Evolutionary conservation across 1,140 invertebrate genomes (phyloP).

Genomic region (Trichonephila inaurata): DNA sequence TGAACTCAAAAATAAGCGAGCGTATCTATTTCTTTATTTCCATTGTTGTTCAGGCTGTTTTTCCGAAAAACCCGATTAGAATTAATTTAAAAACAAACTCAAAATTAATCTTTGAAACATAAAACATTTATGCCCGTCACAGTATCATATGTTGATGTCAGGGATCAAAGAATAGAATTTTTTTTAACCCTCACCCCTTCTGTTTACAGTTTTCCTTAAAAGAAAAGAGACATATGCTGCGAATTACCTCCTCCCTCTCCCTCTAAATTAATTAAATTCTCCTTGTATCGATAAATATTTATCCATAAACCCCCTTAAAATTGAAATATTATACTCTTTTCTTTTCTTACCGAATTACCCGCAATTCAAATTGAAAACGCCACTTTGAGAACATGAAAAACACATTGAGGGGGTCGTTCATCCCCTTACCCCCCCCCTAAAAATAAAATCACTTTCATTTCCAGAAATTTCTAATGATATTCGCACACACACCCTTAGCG

Average conservation of each 20-base stretch:
- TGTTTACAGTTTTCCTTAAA: background rate
- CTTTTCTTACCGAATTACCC: background rate
- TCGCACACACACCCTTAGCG: background rate
- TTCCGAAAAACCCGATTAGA: background rate
- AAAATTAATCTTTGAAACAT: background rate
- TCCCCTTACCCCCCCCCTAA: constrained; percentile 14
- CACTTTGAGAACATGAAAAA: background rate
- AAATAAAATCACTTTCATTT: constrained; percentile 67
- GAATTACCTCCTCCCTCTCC: background rate
- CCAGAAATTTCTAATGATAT: background rate
- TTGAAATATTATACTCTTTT: background rate
- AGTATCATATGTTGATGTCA: background rate
- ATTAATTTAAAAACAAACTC: background rate
- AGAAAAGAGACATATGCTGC: background rate
- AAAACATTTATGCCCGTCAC: background rate
- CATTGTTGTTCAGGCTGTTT: background rate
- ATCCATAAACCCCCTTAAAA: background rate
- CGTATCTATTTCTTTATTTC: background rate
- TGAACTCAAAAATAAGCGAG: background rate
- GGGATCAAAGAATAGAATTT: background rate
- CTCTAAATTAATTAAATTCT: constrained; percentile 4
- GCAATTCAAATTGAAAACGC: constrained; percentile 3
- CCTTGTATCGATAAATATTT: constrained; percentile 18
- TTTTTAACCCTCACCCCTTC: background rate
- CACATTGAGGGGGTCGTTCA: background rate